Base-by-base conservation (phyloP, 2,888 invertebrate genomes). In the Mylabris sibirica region DNA sequence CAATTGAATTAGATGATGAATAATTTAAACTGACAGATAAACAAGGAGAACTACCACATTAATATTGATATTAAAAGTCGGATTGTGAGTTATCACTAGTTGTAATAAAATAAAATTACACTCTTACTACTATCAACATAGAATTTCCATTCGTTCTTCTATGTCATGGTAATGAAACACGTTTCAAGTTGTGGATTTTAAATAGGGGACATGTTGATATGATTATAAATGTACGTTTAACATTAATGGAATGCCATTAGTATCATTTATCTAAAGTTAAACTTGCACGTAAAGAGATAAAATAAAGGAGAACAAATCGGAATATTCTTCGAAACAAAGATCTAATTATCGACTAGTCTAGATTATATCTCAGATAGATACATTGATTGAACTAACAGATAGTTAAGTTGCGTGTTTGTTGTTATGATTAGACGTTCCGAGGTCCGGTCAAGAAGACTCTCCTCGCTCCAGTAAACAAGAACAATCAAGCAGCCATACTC, bases 321-420 rank as follows among this genome's bases (percentile, higher is more conserved):
- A 30, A 2, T 49, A 8, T 22, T 49, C 49, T 8, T 8, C 20
- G 5, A 61, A 22, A 14, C 57, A n/a, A 64, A 65, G 69, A 69
- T 63, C 63, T 66, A 69, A 69, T 69, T 69, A 69, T 66, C 24
- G 24, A 11, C 59, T 68, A 59, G 69, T 66, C 63, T 57, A 60
- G 66, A 65, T 69, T 69, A 69, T 69, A 66, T 34, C n/a, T n/a
- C n/a, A n/a, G n/a, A n/a, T 57, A 60, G 60, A 69, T 69, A 59
- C 63, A 69, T 69, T 63, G 68, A 68, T 65, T 41, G 63, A 60
- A 57, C 63, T 38, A 69, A 66, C 65, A 63, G 69, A 69, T 69
- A 69, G 69, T 68, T 68, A 3, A 65, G 68, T 69, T 66, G 69
- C 66, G 66, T 69, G 66, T 69, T 66, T 65, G 69, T 44, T 17